A percentile compares a stretch with the other conserved stretches of the same genome.
Conservation (phyloP, 2,888 invertebrate species). For the Lottia scabra region DNA sequence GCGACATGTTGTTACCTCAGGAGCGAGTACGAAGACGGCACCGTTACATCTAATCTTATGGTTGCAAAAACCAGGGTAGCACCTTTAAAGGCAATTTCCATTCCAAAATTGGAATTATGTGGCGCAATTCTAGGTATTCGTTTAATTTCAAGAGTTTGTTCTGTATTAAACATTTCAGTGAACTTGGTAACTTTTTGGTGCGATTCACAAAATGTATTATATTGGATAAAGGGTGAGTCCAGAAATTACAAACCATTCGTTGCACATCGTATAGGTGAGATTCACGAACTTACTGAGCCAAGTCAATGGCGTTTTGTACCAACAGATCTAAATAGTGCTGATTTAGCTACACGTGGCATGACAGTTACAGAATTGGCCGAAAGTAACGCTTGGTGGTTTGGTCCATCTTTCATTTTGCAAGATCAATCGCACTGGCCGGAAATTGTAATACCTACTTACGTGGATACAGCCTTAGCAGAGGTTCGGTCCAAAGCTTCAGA, state of each 20-base stretch:
- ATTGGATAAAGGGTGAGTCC: constrained; percentile 14
- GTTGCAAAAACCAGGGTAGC: background rate
- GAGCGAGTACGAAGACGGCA: background rate
- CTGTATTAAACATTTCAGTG: constrained; percentile 10
- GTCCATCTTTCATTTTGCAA: background rate
- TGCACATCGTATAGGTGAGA: constrained; percentile 19
- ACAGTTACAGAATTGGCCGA: constrained; percentile 7
- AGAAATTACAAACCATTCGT: constrained; percentile 22
- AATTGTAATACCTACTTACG: background rate
- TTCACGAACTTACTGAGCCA: constrained; percentile 16
- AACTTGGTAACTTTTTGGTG: constrained; percentile 18
- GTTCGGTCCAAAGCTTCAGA: background rate
- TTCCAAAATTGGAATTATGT: constrained; percentile 19
- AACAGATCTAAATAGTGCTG: constrained; percentile 21
- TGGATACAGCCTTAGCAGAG: background rate
- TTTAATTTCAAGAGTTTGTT: background rate
- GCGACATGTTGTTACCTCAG: background rate
- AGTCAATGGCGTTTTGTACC: constrained; percentile 19
- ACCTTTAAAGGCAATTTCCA: constrained; percentile 10
- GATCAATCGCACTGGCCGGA: constrained; percentile 12
- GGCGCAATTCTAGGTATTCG: constrained; percentile 8
- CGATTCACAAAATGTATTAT: constrained; percentile 22
- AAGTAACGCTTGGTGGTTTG: constrained; percentile 19
- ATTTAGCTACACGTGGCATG: constrained; percentile 14
- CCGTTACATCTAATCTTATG: constrained; percentile 8